phyloP scores from a whole-genome alignment of 2,888 invertebrate genomes.

The Eremobia ochroleuca region DNA sequence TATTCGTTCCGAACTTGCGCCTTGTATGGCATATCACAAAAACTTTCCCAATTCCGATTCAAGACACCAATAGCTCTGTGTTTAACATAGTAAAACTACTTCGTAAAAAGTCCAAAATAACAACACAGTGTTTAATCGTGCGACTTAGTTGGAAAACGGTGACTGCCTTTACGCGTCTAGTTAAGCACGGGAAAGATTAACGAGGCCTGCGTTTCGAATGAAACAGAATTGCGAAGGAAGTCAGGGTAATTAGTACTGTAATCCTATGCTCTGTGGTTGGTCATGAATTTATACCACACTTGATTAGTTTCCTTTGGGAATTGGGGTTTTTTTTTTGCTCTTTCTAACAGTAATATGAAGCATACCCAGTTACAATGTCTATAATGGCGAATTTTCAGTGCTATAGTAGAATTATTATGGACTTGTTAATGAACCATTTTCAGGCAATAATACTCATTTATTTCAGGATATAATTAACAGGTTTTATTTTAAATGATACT shows the following conservation, averaged over 20 bases:
- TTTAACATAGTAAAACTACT: conserved; percentile 67
- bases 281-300: conserved; percentile 68
- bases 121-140: conserved; percentile 62
- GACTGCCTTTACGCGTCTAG: conserved; percentile 70
- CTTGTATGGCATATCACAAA: conserved; percentile 80
- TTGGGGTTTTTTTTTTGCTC: conserved; percentile 42
- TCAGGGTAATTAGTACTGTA: conserved; percentile 76
- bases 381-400: not conserved
- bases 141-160: conserved; percentile 69
- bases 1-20: conserved; percentile 85
- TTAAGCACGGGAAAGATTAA: conserved; percentile 78
- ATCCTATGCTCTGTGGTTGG: conserved; percentile 75
- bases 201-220: conserved; percentile 76
- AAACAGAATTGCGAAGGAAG: conserved; percentile 75
- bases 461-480: conserved; percentile 54
- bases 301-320: conserved; percentile 69
- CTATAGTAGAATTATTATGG: not conserved
- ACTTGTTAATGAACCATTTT: conserved; percentile 30
- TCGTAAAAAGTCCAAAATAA: conserved; percentile 60
- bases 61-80: conserved; percentile 68
- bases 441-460: conserved; percentile 44
- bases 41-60: conserved; percentile 77
- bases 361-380: conserved; percentile 11
- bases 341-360: conserved; percentile 12
- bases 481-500: conserved; percentile 72